Conservation (phyloP, 2,113 vertebrate genomes). For the Harpagus bidentatus region DNA sequence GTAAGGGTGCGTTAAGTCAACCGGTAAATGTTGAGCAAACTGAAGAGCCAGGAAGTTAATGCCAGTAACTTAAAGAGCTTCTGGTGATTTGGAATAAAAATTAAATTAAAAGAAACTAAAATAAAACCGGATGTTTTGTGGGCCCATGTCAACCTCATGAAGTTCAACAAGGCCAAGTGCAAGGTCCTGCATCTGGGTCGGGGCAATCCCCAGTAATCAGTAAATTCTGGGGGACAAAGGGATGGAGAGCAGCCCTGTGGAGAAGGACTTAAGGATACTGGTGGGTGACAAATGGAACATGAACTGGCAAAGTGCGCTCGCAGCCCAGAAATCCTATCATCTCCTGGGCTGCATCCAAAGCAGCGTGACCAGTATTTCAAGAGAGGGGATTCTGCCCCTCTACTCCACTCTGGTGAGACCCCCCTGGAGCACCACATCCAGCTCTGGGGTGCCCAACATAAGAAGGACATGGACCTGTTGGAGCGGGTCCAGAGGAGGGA, state of each 20-base stretch:
- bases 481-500: background rate
- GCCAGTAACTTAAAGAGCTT: background rate
- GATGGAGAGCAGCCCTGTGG: background rate
- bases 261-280: background rate
- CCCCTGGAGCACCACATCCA: fast-evolving
- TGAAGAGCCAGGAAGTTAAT: background rate
- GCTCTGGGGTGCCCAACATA: background rate
- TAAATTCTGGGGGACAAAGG: fast-evolving
- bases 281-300: background rate
- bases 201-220: too few relatives aligned
- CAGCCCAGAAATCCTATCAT: background rate
- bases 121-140: background rate
- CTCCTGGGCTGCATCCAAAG: background rate
- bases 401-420: background rate
- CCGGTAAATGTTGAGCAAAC: background rate
- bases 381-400: too few relatives aligned
- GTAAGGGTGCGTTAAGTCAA: background rate
- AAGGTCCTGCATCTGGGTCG: background rate
- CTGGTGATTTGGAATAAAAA: background rate
- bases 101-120: background rate
- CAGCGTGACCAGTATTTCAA: background rate
- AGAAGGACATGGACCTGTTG: background rate
- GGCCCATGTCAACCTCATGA: background rate
- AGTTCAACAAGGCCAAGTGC: fast-evolving
- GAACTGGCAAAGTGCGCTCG: fast-evolving